Evolutionary conservation across 2,888 invertebrate genomes (phyloP), one percentile per base, ranked within the genome.

Genomic region (Acanthacorydalis orientalis): DNA sequence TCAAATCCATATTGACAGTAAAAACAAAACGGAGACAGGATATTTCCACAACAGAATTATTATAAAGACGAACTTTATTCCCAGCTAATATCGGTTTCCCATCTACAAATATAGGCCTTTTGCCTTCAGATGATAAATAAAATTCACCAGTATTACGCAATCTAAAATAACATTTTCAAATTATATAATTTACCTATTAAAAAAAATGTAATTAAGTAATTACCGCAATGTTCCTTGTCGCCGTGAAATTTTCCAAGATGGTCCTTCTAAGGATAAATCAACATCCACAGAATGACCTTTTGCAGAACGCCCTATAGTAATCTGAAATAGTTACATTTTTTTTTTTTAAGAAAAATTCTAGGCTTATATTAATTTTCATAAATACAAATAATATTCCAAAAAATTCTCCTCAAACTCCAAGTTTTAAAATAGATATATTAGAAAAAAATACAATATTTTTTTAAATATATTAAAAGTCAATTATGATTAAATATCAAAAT

Each of bases 11-110:
- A 67, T 95, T 93, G 50, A 95, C 83, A 52, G 91, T 75, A 64
- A 95, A 95, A 55, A 92, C 87, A 68, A 95, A 95, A 52, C 90
- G 78, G 40, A 95, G 72, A 47, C 90, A 88, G 16, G 90, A 83
- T 57, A 95, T 86, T 84, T 97, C 96, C 47, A 97, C 84, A 10
- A 95, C 87, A 52, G 91, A 87, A 64, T 95, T 95, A 65, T 96
- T 90, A 60, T 83, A 85, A 12, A 97, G 73, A 57, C 89, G 83
- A 48, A 87, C 83, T 71, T 91, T 92, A 65, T 83, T 87, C 42
- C 91, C 92, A 45, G 80, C 78, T 9, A 91, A 72, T 47, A 97
- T 76, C 0, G 95, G 92, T 50, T 84, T 78, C 2, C 95, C 92
- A 64, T 97, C 95, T 6, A 97, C 86, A 64, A 88, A 93, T 58